Conservation (phyloP, 1,140 invertebrate genomes). For the Brachionus plicatilis region DNA sequence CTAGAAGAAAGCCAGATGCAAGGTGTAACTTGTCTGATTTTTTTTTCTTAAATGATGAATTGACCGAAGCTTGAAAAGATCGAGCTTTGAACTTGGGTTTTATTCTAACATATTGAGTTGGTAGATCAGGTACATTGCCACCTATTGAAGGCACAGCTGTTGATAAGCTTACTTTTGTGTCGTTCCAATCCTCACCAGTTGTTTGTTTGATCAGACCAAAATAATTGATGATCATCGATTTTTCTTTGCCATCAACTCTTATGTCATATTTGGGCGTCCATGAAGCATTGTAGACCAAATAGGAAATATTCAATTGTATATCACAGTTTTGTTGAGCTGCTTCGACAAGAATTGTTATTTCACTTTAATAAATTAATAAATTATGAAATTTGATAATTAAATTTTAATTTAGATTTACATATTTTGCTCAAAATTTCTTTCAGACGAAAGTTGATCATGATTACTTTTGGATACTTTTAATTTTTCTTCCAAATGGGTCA, state of each 20-base stretch:
- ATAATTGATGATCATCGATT: slow-evolving; percentile 51
- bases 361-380: slow-evolving; percentile 42
- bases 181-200: slow-evolving; percentile 57
- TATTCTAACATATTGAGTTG: slow-evolving; percentile 45
- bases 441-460: neutral
- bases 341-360: slow-evolving; percentile 48
- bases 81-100: slow-evolving; percentile 33
- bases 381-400: neutral
- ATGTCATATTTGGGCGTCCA: slow-evolving; percentile 55
- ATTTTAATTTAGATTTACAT: neutral
- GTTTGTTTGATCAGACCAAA: slow-evolving; percentile 55
- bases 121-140: slow-evolving; percentile 51
- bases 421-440: neutral
- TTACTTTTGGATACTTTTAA: neutral
- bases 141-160: slow-evolving; percentile 55
- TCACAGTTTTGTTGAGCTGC: slow-evolving; percentile 43
- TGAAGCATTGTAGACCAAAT: slow-evolving; percentile 49
- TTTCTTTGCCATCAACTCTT: slow-evolving; percentile 48
- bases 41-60: neutral
- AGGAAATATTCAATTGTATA: slow-evolving; percentile 47
- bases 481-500: neutral
- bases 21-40: neutral
- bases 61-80: neutral
- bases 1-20: neutral
- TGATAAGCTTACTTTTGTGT: slow-evolving; percentile 53